These are phyloP conservation scores for Agonopterix arenella DNA, from an alignment of 2,888 invertebrate genomes.

Conservation along the genomic window DNA sequence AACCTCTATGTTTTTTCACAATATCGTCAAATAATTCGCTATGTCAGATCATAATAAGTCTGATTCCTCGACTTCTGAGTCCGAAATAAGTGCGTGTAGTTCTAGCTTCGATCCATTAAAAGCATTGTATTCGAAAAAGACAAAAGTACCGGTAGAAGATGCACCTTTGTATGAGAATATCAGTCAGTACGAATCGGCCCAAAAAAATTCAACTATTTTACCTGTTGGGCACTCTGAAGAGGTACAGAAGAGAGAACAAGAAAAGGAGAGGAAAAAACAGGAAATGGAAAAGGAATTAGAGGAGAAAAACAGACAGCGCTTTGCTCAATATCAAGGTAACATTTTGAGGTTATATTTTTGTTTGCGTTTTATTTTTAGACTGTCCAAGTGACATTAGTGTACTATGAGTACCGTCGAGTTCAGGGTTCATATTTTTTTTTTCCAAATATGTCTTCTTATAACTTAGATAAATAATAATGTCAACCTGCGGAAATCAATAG, in stretches of 20 bases:
- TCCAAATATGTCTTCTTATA: too few species aligned
- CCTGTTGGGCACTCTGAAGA: constrained; percentile 42
- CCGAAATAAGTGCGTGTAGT: constrained; percentile 57
- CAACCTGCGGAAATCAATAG: too few species aligned
- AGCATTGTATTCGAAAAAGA: constrained; percentile 79
- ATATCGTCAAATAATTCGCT: constrained; percentile 3
- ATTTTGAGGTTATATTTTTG: constrained; percentile 55
- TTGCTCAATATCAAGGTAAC: constrained; percentile 56
- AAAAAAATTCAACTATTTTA: constrained; percentile 27
- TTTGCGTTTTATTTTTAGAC: neutral
- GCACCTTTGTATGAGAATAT: constrained; percentile 84
- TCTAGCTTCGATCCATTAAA: constrained; percentile 82
- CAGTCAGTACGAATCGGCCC: constrained; percentile 70
- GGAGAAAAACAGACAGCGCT: constrained; percentile 57
- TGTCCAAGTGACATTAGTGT: too few species aligned
- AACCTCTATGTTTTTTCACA: neutral
- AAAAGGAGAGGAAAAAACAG: constrained; percentile 35
- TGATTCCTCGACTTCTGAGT: constrained; percentile 59
- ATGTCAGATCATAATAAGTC: constrained; percentile 46
- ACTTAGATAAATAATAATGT: too few species aligned
- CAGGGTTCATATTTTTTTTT: too few species aligned
- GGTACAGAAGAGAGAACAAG: constrained; percentile 45
- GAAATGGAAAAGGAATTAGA: constrained; percentile 37
- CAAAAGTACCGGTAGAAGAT: constrained; percentile 69
- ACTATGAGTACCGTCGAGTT: too few species aligned